These are phyloP conservation scores for Porites lutea DNA, from an alignment of 64 coral and sea anemone genomes.

Conservation along the genomic window DNA sequence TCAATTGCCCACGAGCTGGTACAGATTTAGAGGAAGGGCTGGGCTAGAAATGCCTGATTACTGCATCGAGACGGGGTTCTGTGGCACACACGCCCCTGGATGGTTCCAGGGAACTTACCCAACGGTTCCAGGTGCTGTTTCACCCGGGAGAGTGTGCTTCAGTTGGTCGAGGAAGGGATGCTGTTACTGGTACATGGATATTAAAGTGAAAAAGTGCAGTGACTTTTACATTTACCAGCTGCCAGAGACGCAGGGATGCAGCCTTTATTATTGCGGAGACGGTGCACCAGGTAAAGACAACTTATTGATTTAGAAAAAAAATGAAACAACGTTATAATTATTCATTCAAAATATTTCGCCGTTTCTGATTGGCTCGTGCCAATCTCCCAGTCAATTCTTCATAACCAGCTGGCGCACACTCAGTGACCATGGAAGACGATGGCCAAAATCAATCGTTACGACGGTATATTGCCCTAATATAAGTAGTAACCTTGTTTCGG, in stretches of 20 bases:
- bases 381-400: too few relatives aligned
- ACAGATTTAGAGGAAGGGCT: conserved; percentile 38
- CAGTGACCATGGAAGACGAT: too few relatives aligned
- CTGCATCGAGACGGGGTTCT: not conserved
- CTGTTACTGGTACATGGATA: not conserved
- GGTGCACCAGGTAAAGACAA: conserved; percentile 1
- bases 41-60: conserved; percentile 6
- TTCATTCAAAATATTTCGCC: too few relatives aligned
- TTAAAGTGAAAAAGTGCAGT: conserved; percentile 8
- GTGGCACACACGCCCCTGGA: conserved; percentile 18
- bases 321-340: too few relatives aligned
- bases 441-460: too few relatives aligned
- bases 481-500: too few relatives aligned
- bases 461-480: too few relatives aligned
- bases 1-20: not conserved
- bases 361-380: too few relatives aligned
- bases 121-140: not conserved
- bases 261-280: conserved; percentile 29
- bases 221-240: conserved; percentile 17
- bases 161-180: not conserved
- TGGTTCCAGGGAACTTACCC: conserved; percentile 21
- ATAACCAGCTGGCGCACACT: too few relatives aligned
- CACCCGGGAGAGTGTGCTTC: conserved; percentile 26
- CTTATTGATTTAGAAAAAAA: too few relatives aligned
- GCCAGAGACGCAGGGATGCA: not conserved